These are phyloP conservation scores for Grus americana DNA, from an alignment of 2,113 vertebrate species.

Conservation along the genomic window DNA sequence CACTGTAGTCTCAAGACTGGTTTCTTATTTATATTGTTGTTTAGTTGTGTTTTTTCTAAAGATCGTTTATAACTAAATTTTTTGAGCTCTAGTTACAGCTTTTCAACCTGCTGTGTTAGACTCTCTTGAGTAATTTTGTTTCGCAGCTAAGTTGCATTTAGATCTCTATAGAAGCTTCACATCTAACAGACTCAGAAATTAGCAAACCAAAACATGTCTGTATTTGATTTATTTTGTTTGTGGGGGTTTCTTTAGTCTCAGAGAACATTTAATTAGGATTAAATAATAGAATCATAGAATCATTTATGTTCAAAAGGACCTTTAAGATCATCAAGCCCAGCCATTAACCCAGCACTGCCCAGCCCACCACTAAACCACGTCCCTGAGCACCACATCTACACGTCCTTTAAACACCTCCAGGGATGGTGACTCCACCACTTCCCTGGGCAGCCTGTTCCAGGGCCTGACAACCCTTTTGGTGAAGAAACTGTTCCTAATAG, in stretches of 20 bases:
- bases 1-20: too few relatives aligned
- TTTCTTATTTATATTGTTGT: background rate
- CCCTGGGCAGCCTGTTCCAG: background rate
- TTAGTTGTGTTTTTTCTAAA: background rate
- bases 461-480: background rate
- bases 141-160: background rate
- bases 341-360: too few relatives aligned
- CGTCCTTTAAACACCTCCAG: background rate
- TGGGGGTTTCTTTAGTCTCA: background rate
- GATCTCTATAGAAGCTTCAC: background rate
- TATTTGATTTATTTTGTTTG: background rate
- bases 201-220: background rate
- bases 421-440: background rate
- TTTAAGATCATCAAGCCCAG: background rate
- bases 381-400: too few relatives aligned
- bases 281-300: background rate
- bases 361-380: too few relatives aligned
- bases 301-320: background rate
- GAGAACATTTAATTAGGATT: background rate
- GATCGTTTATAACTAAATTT: background rate
- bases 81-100: background rate
- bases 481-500: too few relatives aligned
- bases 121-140: background rate
- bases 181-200: background rate
- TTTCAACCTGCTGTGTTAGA: background rate